phyloP scores from a whole-genome alignment of 1,140 invertebrate genomes.

The Trichonephila clavipes region DNA sequence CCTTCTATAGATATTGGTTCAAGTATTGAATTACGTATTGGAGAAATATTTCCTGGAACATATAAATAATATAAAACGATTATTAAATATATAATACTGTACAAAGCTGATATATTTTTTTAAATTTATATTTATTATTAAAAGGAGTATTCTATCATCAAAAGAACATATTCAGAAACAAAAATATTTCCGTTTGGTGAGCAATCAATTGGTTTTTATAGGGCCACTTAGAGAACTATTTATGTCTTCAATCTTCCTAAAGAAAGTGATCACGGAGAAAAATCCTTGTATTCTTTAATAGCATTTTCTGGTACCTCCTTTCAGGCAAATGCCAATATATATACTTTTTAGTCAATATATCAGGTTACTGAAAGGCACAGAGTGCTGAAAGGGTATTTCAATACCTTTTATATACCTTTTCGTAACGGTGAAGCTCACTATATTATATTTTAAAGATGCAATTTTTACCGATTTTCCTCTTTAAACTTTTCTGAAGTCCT shows the following conservation, averaged over 20 bases:
- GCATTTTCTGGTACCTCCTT: conserved; percentile 33
- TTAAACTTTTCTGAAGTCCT: neutral
- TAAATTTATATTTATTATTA: too few relatives aligned
- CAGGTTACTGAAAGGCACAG: neutral
- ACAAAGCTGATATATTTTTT: too few relatives aligned
- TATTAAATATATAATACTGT: too few relatives aligned
- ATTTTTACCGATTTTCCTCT: neutral
- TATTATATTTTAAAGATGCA: neutral
- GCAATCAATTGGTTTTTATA: neutral
- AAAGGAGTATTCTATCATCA: too few relatives aligned
- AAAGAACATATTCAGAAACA: too few relatives aligned
- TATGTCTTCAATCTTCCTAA: neutral
- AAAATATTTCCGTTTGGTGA: too few relatives aligned
- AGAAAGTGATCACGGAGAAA: neutral
- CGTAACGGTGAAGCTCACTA: neutral
- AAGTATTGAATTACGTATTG: too few relatives aligned
- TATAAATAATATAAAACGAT: too few relatives aligned
- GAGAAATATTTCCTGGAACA: too few relatives aligned
- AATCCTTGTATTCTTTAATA: neutral
- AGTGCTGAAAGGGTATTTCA: neutral
- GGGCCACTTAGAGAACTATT: neutral
- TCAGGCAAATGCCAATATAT: conserved; percentile 35
- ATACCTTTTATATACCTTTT: neutral
- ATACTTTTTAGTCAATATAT: neutral
- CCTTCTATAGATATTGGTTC: too few relatives aligned